Conservation (phyloP, 2,113 vertebrate species). For the Grammomys surdaster region DNA sequence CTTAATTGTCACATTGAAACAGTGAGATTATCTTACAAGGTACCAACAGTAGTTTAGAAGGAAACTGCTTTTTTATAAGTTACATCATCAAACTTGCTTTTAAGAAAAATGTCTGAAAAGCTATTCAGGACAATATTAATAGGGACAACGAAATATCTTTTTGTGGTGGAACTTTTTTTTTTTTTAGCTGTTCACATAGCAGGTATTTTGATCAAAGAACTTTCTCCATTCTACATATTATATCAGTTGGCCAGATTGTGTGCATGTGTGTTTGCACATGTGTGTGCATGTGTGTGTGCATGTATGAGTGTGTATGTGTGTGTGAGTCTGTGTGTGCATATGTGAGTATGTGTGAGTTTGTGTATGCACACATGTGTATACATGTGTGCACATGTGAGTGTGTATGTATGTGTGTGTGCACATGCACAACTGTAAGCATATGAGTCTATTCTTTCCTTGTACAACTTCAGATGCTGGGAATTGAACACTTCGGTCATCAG, state of each 20-base stretch:
- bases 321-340: not conserved
- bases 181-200: not conserved
- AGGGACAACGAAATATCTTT: not conserved
- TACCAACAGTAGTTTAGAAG: not conserved
- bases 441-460: not conserved
- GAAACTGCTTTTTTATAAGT: not conserved
- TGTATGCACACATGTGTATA: not conserved
- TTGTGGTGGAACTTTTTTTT: not conserved
- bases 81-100: slow-evolving; percentile 2
- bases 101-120: slow-evolving; percentile 22
- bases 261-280: not conserved
- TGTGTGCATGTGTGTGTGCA: not conserved
- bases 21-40: not conserved
- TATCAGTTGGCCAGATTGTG: not conserved
- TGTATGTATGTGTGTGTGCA: not conserved
- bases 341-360: not conserved
- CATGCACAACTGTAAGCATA: not conserved
- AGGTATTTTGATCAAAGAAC: not conserved
- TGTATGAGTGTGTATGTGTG: not conserved
- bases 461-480: not conserved
- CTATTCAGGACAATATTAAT: slow-evolving; percentile 6
- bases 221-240: not conserved
- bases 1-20: not conserved
- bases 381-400: not conserved
- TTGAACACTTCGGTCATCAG: not conserved